Evolutionary conservation across 2,888 invertebrate species (phyloP).

Genomic region (Drosophila kambysellisi): DNA sequence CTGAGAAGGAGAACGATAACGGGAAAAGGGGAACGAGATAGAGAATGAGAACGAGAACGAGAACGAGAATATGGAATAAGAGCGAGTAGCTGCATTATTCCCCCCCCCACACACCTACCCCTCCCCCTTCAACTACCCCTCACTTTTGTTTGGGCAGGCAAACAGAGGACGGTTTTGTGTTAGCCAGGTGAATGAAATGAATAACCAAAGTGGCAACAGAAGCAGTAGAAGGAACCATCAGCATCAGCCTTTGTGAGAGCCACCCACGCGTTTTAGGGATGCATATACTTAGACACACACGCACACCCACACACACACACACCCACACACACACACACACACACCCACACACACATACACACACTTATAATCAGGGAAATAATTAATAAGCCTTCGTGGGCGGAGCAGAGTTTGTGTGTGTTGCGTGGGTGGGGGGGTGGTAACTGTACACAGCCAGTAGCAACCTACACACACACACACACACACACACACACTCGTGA

Average conservation of each 20-base stretch:
- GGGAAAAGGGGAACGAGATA: background rate
- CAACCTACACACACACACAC: slow-evolving; percentile 7
- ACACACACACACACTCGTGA: background rate
- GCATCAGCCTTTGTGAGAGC: slow-evolving; percentile 7
- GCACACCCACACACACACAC: background rate
- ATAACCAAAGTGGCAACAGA: slow-evolving; percentile 23
- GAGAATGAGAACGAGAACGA: background rate
- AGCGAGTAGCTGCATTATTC: slow-evolving; percentile 11
- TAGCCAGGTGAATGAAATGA: slow-evolving; percentile 42
- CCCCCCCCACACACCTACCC: background rate
- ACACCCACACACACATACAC: background rate
- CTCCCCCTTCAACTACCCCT: background rate
- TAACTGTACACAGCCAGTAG: slow-evolving; percentile 26
- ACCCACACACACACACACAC: slow-evolving; percentile 1
- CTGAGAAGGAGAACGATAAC: background rate
- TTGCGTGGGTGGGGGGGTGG: background rate
- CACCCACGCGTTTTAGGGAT: slow-evolving; percentile 53
- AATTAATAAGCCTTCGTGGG: slow-evolving; percentile 58
- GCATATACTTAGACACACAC: slow-evolving; percentile 33
- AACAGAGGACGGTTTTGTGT: slow-evolving; percentile 9
- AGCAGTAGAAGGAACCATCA: background rate
- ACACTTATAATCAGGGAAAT: slow-evolving; percentile 36
- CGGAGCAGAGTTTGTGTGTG: slow-evolving; percentile 10
- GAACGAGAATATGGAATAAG: background rate
- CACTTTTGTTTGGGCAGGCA: background rate